Conservation (phyloP, 2,888 invertebrate genomes). For the Drosophila pseudotalamancana region DNA sequence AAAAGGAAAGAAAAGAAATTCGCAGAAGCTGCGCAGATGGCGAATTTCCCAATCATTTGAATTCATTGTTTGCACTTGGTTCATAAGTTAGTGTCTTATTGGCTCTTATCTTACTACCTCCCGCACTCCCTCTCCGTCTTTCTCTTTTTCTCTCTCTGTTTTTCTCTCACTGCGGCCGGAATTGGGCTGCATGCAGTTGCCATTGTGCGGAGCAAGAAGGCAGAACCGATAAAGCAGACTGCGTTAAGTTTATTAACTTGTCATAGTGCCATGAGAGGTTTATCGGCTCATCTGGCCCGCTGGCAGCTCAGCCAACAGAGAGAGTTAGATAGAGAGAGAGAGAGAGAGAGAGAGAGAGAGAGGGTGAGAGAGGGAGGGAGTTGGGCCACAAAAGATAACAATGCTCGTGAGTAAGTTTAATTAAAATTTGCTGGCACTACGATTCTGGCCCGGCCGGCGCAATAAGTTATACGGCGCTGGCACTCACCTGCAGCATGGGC, state of each 20-base stretch:
- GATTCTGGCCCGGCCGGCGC: neutral
- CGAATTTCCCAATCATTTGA: neutral
- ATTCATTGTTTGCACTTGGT: conserved; percentile 12
- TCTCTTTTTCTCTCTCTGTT: no score
- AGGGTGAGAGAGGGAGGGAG: neutral
- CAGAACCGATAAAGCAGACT: conserved; percentile 31
- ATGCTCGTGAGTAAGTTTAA: conserved; percentile 49
- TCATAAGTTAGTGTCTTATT: conserved; percentile 21
- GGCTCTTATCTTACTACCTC: conserved; percentile 17
- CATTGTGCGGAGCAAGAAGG: conserved; percentile 6
- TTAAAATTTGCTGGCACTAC: conserved; percentile 24
- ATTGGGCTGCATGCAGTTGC: conserved; percentile 1
- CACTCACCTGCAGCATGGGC: conserved; percentile 89
- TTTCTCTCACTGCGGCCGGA: neutral
- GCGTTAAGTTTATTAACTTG: conserved; percentile 56
- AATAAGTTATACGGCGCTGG: conserved; percentile 15
- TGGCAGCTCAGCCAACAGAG: conserved; percentile 23
- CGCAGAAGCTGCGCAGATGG: neutral
- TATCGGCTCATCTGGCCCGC: conserved; percentile 41
- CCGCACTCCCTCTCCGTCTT: no score
- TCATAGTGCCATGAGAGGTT: conserved; percentile 45
- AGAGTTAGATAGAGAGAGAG: neutral
- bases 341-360: neutral
- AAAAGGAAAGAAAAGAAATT: neutral
- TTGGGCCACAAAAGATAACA: conserved; percentile 22